Evolutionary conservation across 2,888 invertebrate genomes (phyloP).

Genomic region (Nephrotoma guestfalica): DNA sequence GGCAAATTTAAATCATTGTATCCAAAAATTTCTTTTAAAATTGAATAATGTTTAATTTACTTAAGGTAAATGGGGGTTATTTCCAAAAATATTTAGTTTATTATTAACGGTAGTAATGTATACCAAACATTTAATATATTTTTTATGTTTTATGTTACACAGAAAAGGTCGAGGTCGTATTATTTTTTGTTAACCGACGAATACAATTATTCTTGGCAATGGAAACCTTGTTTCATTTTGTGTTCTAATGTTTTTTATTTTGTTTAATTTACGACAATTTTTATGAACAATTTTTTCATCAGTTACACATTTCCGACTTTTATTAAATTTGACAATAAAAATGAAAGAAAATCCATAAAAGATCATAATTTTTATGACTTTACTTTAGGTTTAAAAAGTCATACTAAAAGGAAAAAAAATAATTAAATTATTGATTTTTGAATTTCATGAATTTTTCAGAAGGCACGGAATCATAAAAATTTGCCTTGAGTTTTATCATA

Average conservation of each 20-base stretch:
- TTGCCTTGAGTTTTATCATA: no score
- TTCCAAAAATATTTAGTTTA: no score
- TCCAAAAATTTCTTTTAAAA: no score
- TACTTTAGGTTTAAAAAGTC: not conserved
- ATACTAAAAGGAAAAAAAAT: not conserved
- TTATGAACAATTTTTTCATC: not conserved
- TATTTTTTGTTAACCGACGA: not conserved
- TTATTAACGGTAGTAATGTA: no score
- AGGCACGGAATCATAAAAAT: not conserved
- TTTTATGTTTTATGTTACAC: no score
- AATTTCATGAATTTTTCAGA: not conserved
- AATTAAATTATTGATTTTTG: not conserved
- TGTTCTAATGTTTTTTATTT: not conserved
- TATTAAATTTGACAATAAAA: not conserved
- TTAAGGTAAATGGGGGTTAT: no score
- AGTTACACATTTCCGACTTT: not conserved
- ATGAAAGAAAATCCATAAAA: not conserved
- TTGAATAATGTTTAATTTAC: no score
- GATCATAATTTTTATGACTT: not conserved
- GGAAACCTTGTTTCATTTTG: not conserved
- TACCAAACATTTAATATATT: no score
- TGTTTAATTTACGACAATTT: not conserved
- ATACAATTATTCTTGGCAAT: not conserved
- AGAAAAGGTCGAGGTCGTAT: no score
- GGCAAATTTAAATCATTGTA: no score